Conservation (phyloP, 2,113 vertebrate species). For the Labeo catla region DNA sequence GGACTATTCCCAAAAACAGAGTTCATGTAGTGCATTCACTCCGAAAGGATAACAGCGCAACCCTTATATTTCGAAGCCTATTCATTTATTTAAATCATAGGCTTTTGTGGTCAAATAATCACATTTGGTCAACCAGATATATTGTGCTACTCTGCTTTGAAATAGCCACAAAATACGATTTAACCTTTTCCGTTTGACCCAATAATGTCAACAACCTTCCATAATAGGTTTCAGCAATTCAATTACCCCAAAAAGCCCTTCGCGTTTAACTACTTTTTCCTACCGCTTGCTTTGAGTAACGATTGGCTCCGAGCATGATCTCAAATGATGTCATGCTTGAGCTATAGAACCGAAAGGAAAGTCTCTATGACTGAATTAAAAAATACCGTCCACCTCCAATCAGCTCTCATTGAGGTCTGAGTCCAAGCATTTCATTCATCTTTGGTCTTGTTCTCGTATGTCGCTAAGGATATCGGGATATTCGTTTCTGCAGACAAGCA, state of each 20-base stretch:
- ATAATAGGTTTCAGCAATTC: not conserved
- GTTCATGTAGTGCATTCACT: not conserved
- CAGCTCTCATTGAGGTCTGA: not conserved
- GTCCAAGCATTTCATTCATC: conserved; percentile 25
- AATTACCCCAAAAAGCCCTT: not conserved
- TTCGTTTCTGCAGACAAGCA: conserved; percentile 4
- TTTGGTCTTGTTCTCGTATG: not conserved
- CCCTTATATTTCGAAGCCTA: not conserved
- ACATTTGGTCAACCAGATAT: not conserved
- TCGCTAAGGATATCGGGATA: not conserved
- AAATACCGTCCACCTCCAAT: not conserved
- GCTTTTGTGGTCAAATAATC: not conserved
- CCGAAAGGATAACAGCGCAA: not conserved
- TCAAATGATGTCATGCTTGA: conserved; percentile 17
- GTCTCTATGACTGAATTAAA: not conserved
- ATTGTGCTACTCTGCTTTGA: not conserved
- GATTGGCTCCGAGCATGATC: not conserved
- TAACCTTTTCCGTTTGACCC: not conserved
- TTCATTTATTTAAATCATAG: not conserved
- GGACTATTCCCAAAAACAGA: not conserved
- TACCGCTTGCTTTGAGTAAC: not conserved
- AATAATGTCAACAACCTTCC: not conserved
- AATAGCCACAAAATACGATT: not conserved
- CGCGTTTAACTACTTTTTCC: not conserved
- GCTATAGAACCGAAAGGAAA: not conserved